Evolutionary conservation across 30 jellyfish, hydroid and myxozoan species (phyloP).

Genomic region (Sanderia malayensis): DNA sequence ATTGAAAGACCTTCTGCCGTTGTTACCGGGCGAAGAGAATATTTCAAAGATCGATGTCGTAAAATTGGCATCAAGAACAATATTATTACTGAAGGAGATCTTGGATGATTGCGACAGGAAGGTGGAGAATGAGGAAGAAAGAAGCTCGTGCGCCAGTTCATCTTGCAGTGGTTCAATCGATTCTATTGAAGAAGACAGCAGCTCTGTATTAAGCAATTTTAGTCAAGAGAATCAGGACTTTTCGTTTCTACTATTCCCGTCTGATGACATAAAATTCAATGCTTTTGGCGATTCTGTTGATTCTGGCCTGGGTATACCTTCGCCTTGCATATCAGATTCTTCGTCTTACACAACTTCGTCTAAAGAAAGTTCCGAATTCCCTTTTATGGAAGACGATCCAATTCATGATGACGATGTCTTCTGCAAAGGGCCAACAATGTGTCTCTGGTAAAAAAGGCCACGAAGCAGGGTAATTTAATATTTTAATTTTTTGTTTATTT

Average conservation of each 20-base stretch:
- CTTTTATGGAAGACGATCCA: constrained; percentile 74
- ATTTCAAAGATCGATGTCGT: constrained; percentile 86
- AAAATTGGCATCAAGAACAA: constrained; percentile 77
- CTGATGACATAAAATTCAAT: constrained; percentile 52
- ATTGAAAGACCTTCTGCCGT: constrained; percentile 69
- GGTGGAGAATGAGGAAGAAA: constrained; percentile 44
- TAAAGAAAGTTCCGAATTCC: constrained; percentile 55
- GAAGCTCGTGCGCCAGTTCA: constrained; percentile 42
- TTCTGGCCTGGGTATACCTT: constrained; percentile 66
- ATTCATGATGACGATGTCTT: constrained; percentile 54
- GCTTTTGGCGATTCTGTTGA: constrained; percentile 65
- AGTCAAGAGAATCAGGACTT: constrained; percentile 45
- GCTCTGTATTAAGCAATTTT: constrained; percentile 1
- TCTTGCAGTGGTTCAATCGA: constrained; percentile 46
- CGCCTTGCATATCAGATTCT: constrained; percentile 73
- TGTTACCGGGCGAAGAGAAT: constrained; percentile 79
- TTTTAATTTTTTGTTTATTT: background rate
- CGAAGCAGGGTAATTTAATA: background rate
- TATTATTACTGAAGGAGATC: constrained; percentile 50
- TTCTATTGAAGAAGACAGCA: constrained; percentile 45
- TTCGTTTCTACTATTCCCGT: constrained; percentile 60
- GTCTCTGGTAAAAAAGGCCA: constrained; percentile 54
- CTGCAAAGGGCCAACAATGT: constrained; percentile 69
- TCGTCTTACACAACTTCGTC: constrained; percentile 57
- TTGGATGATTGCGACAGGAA: constrained; percentile 48